Evolutionary conservation across 2,888 invertebrate species (phyloP).

Genomic region (Melinaea marsaeus): DNA sequence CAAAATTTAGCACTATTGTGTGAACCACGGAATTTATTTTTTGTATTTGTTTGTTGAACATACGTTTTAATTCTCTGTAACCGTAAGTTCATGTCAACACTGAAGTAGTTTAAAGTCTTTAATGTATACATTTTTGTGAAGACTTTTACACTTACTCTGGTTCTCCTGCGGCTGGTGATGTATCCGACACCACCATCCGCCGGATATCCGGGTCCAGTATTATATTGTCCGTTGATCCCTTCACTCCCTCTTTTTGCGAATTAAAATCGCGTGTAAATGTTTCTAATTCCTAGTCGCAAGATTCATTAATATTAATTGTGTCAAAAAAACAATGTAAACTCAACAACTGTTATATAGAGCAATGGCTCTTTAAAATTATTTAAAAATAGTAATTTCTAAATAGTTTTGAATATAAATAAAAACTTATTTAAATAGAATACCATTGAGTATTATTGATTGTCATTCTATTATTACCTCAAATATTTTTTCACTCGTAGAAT

Average conservation of each 20-base stretch:
- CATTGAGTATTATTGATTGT: not conserved
- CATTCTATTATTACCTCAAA: slow-evolving; percentile 39
- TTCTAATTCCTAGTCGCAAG: slow-evolving; percentile 19
- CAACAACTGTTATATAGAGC: too few species aligned
- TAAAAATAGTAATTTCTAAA: too few species aligned
- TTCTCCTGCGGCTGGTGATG: slow-evolving; percentile 40
- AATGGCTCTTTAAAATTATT: too few species aligned
- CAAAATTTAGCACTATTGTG: slow-evolving; percentile 39
- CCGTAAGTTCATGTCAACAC: not conserved
- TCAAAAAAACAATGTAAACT: too few species aligned
- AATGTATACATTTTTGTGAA: too few species aligned
- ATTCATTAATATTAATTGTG: too few species aligned
- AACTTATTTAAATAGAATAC: too few species aligned
- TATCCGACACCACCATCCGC: slow-evolving; percentile 41
- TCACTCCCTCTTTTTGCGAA: not conserved
- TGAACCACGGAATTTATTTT: slow-evolving; percentile 47
- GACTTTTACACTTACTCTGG: slow-evolving; percentile 40
- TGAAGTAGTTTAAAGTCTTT: too few species aligned
- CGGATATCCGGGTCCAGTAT: slow-evolving; percentile 42
- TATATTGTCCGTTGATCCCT: slow-evolving; percentile 20
- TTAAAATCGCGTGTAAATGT: slow-evolving; percentile 25
- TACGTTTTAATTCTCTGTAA: slow-evolving; percentile 46
- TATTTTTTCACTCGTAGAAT: slow-evolving; percentile 43
- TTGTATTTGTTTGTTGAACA: slow-evolving; percentile 44
- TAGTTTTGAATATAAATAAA: too few species aligned